Evolutionary conservation across 2,888 invertebrate species (phyloP), one percentile per base, ranked within the genome.

Genomic region (Cheilosia urbana): DNA sequence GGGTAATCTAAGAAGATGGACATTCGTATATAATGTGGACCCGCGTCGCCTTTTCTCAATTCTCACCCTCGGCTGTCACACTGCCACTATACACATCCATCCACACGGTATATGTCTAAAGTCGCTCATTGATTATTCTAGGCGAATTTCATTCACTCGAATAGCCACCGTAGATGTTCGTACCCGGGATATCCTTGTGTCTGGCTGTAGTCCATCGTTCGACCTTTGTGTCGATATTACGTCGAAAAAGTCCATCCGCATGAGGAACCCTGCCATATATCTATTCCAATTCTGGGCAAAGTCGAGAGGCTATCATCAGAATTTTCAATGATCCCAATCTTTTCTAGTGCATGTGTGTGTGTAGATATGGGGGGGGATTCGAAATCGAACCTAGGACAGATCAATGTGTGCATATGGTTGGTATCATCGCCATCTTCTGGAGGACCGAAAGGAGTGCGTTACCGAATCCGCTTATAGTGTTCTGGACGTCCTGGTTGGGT

Each of bases 51-150:
- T 19, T 30, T 30, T 30, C 30, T 9, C 30, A 30, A 30, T 30
- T 15, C 34, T 53, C 53, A 47, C 65, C 42, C 47, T 30, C 24
- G 34, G 17, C 27, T 62, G 13, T 34, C 17, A 37, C 55, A 51
- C n/a, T n/a, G n/a, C n/a, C 53, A 21, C 65, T 42, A 65, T 66
- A 27, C 24, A 60, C 58, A 27, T 6, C 27, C 24, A 68, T 65
- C 34, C 51, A 13, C 30, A 72, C 49, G 17, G 42, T 3, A 57
- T 73, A 24, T 3, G 40, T 37, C 68, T 55, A 53, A 42, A 19
- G 47, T 13, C 53, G 75, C 81, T 81, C 81, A 85, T 85, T 85
- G 85, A 85, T 72, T 85, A 85, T 85, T 81, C 85, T 81, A 40
- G 76, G 68, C 62, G 85, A 81, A 81, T 72, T 81, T 85, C 62